Evolutionary conservation across 64 coral and sea anemone genomes (phyloP), one percentile per base, ranked within the genome.

Genomic region (Stichodactyla helianthus): DNA sequence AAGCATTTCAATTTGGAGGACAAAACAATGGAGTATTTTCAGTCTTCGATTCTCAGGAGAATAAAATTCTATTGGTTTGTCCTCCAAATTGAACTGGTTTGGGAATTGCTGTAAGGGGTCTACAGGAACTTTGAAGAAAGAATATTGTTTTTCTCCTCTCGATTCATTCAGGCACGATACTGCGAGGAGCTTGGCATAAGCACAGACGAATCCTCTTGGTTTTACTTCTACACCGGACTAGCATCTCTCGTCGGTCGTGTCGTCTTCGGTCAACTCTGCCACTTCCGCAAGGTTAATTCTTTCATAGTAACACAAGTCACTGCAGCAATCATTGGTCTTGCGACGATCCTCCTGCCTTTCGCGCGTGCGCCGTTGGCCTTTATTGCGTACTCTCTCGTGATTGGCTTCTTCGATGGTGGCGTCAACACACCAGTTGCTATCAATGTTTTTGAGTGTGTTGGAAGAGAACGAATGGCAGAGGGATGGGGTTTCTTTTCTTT

Each of bases 161-260:
- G 6, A 7, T 74, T 62, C 7, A n/a, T 74, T 18, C 9, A 92
- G 91, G 68, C 82, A 52, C 91, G 86, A 17, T 84, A 88, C 81
- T 88, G 91, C 12, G 86, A 92, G 62, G 91, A 88, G 55, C 51
- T 92, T 9, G 86, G 79, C 6, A 88, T 92, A n/a, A 71, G 74
- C 23, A 59, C 86, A 50, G 80, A 92, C 14, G 26, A 83, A 35
- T 84, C 77, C 13, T 71, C 91, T 7, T 60, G 59, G 50, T 55
- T 88, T 6, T 84, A 88, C 17, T 84, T 92, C 14, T 92, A 84
- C 35, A 54, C 23, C 61, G 91, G 86, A 31, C 31, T 88, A 4
- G 64, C 86, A 51, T 77, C 91, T 17, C 28, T 87, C 4, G 16
- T 88, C 26, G 79, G 79, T 51, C 79, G 91, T 10, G 15, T 87